Evolutionary conservation across 2,797 vertebrate genomes (phyloP), one percentile per base, ranked within the genome.

Genomic region (Amazona ochrocephala): DNA sequence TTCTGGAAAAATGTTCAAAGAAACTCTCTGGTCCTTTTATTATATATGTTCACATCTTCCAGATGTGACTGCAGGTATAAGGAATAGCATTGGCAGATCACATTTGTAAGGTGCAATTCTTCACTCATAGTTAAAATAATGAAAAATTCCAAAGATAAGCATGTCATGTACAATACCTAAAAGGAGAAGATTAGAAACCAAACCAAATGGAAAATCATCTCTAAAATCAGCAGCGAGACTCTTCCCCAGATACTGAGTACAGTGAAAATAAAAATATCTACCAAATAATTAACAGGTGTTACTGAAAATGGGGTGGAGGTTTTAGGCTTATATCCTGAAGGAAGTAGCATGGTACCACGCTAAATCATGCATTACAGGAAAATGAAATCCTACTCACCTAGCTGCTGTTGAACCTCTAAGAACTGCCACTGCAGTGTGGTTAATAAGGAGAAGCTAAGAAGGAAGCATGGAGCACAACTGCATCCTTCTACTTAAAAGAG

Each of bases 371-470:
- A 80, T 84, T 89, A 92, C 34, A 72, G 30, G 54, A 87, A 85
- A 87, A 67, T 75, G 1, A 90, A 94, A 84, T 89, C 81, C 84
- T 87, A 71, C 60, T 60, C 74, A 89, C 74, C 51, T 84, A 80
- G 39, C 72, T 95, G 75, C 68, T 95, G 58, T 95, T 75, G 61
- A 92, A 89, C 65, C 53, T 89, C 88, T 77, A 93, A 96, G 84
- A 92, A 71, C 72, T 80, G 67, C 42, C 78, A 70, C 50, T 62
- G 90, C 48, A 50, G 58, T 78, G 53, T 85, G 58, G 62, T 82
- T 74, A 71, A 47, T 60, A 77, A 74, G 7, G 42, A 73, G 53
- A 29, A 82, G 64, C 66, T 79, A 64, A 79, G 47, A 77, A 87
- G 60, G 73, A 92, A 66, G 6, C 64, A 45, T 76, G 71, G 47